These are phyloP conservation scores for Actinopyga echinites DNA, from an alignment of 53 echinoderm and acorn worm species.

Conservation along the genomic window DNA sequence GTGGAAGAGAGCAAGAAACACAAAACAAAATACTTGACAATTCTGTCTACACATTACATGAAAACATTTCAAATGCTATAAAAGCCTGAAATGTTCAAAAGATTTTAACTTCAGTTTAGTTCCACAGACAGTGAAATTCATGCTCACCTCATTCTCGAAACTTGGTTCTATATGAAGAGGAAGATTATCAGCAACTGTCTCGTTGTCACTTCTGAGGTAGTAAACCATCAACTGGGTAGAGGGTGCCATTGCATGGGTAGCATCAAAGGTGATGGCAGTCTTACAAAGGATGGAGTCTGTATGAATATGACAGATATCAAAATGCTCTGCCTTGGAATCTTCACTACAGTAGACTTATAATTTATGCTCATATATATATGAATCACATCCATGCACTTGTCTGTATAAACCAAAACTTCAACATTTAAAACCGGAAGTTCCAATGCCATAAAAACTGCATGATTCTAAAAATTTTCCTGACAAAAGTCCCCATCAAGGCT, in stretches of 20 bases:
- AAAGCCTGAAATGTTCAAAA: too few species aligned
- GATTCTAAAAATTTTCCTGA: too few species aligned
- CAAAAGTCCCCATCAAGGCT: too few species aligned
- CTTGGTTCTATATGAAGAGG: constrained; percentile 70
- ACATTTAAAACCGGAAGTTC: too few species aligned
- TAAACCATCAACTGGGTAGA: constrained; percentile 79
- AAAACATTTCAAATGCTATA: background rate
- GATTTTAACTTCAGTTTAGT: background rate
- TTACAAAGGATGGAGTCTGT: constrained; percentile 50
- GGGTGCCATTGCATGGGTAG: constrained; percentile 84
- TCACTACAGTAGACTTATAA: too few species aligned
- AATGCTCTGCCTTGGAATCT: too few species aligned
- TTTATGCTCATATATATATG: too few species aligned
- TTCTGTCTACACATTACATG: background rate
- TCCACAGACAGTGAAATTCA: background rate
- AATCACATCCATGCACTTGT: too few species aligned
- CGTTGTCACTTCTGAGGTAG: constrained; percentile 75
- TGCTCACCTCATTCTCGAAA: constrained; percentile 83
- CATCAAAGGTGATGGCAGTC: constrained; percentile 69
- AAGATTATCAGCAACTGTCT: constrained; percentile 87
- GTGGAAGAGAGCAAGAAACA: too few species aligned
- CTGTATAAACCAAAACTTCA: too few species aligned
- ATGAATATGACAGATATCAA: background rate
- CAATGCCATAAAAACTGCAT: too few species aligned
- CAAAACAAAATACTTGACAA: too few species aligned